phyloP scores from a whole-genome alignment of 2,797 vertebrate genomes.

The Sebastes cheni region DNA sequence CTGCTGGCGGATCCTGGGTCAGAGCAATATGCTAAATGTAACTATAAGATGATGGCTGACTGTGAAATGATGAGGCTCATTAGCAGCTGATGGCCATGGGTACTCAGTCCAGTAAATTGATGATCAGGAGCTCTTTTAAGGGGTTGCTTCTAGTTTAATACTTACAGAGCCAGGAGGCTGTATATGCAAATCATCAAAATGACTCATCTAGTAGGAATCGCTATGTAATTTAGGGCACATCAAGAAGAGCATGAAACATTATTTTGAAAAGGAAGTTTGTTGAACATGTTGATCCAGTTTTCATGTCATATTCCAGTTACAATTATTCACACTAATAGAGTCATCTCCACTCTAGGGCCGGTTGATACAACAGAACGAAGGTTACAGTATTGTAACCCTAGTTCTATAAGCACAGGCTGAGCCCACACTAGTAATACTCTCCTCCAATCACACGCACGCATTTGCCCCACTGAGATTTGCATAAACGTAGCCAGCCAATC shows the following conservation, averaged over 20 bases:
- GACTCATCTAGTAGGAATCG: neutral
- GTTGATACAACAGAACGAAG: neutral
- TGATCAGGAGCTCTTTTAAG: constrained; percentile 19
- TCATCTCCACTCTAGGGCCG: neutral
- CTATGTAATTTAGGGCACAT: neutral
- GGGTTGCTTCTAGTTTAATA: constrained; percentile 25
- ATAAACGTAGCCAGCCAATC: no score
- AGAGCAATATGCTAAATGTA: constrained; percentile 45
- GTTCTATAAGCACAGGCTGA: no score
- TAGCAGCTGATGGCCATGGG: constrained; percentile 32
- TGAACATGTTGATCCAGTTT: neutral
- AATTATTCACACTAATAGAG: neutral
- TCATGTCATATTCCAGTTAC: neutral
- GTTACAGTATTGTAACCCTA: no score
- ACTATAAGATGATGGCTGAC: constrained; percentile 40
- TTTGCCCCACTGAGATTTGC: no score
- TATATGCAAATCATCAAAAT: constrained; percentile 14
- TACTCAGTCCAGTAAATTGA: constrained; percentile 29
- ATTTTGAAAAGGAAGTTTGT: neutral
- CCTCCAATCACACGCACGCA: no score
- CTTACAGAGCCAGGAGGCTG: constrained; percentile 8
- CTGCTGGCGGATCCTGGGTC: constrained; percentile 43
- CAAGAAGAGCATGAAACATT: neutral
- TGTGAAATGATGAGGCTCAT: constrained; percentile 55
- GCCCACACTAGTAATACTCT: no score